These are phyloP conservation scores for Marmota flaviventris DNA, from an alignment of 2,113 vertebrate species.

Conservation along the genomic window DNA sequence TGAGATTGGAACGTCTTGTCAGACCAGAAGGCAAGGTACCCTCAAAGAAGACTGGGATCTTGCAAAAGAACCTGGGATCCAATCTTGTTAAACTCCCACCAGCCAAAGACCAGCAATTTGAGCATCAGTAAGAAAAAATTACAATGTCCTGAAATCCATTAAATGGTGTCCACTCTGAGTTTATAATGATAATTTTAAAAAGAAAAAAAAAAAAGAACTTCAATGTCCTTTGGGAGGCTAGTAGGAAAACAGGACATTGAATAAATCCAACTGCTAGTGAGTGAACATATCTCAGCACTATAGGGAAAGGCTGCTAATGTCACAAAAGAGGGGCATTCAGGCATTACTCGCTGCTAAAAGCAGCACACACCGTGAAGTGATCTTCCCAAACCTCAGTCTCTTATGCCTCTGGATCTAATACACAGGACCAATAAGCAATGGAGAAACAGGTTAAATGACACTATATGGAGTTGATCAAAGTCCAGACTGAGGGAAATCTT, in stretches of 20 bases:
- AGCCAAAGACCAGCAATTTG: not conserved
- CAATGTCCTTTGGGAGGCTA: not conserved
- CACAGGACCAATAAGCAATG: not conserved
- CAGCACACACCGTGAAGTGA: not conserved
- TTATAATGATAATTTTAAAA: not conserved
- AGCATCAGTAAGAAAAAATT: not conserved
- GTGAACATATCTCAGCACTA: not conserved
- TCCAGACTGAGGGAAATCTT: not conserved
- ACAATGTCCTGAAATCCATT: not conserved
- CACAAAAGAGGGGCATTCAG: not conserved
- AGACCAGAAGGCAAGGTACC: not conserved
- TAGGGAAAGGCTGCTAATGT: not conserved
- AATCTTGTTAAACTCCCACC: not conserved
- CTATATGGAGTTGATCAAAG: not conserved
- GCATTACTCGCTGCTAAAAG: fast-evolving
- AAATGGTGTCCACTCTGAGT: not conserved
- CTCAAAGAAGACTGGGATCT: not conserved
- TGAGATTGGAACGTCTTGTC: constrained; percentile 57
- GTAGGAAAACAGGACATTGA: not conserved
- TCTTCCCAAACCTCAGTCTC: not conserved
- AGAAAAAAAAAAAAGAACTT: not conserved
- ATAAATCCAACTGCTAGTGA: not conserved
- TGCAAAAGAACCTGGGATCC: not conserved
- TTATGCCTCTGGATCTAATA: not conserved
- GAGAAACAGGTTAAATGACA: not conserved